Percentiles rank a stretch among this genome's conserved stretches.
These are phyloP conservation scores for Buteo buteo DNA, from an alignment of 2,113 vertebrate genomes.

Conservation along the genomic window DNA sequence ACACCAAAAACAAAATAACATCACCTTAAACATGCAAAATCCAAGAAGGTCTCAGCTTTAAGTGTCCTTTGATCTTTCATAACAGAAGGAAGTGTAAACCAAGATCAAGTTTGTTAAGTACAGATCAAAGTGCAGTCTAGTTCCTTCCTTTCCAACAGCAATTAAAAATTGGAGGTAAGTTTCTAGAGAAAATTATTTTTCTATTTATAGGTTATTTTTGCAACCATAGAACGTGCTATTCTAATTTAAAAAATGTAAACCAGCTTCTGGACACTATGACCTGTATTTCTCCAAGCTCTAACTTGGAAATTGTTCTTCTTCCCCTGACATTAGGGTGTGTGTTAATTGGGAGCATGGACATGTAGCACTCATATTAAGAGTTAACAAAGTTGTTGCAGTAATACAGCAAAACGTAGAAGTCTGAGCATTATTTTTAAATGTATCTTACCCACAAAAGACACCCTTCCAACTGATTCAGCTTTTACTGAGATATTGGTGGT, in stretches of 20 bases:
- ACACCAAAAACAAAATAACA: not conserved
- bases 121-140: slow-evolving; percentile 45
- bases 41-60: not conserved
- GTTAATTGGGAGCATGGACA: not conserved
- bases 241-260: not conserved
- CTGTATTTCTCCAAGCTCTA: not conserved
- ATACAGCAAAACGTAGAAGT: not conserved
- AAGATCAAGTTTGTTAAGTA: slow-evolving; percentile 7
- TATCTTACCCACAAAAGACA: not conserved
- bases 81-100: slow-evolving; percentile 50
- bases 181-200: not conserved
- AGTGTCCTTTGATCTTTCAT: slow-evolving; percentile 24
- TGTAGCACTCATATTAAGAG: accelerated
- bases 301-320: not conserved
- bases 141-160: slow-evolving; percentile 25
- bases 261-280: not conserved
- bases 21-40: slow-evolving; percentile 11
- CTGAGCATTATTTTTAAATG: not conserved
- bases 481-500: not conserved
- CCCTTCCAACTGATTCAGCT: not conserved
- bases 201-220: not conserved
- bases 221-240: not conserved
- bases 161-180: slow-evolving; percentile 4
- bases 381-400: not conserved
- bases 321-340: not conserved